Base-by-base conservation (phyloP, 2,113 vertebrate genomes). In the Phaethon lepturus region DNA sequence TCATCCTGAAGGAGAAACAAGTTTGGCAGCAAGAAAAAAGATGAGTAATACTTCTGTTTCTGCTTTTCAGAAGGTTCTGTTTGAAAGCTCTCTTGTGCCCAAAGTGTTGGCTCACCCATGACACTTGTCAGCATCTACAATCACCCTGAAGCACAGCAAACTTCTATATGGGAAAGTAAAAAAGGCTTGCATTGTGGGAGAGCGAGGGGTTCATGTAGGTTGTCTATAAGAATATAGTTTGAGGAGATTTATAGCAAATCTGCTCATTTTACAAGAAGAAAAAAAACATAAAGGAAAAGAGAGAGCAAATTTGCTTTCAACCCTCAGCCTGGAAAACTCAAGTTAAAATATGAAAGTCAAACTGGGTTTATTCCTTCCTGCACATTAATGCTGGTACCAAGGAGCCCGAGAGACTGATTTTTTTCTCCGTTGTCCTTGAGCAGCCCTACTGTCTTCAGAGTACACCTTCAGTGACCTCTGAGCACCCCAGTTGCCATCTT, bases 1-100 rank as follows among this genome's bases (percentile, higher is more conserved):
- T 28, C 31, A 67, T 88, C 47, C 75, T 84, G 72, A 93, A 94
- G 68, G 25, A 88, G 71, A 93, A 92, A 58, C 7, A 86, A 93
- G 60, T 89, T 92, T 91, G 86, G 69, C 89, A 91, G 68, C 55
- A 72, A 87, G 80, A 64, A 88, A 74, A 89, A 91, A 81, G 56
- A 91, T 91, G 90, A 95, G 60, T 95, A 95, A 93, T 87, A 68
- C 69, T 85, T 93, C 64, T 91, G 88, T 89, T 95, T 95, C 86
- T 95, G 38, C 73, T 96, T 91, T 92, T 93, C 64, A 81, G 83
- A 91, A 50, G 80, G 45, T 68, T 94, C 92, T 92, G 67, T 92
- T 72, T 97, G 91, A 85, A 94, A 94, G 64, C 66, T 91, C 56
- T 64, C 44, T 89, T 82, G 60, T 86, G 35, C 84, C 69, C 58